These are phyloP conservation scores for Phrynocephalus guinanensis DNA, from an alignment of 2,797 vertebrate genomes.

Conservation along the genomic window DNA sequence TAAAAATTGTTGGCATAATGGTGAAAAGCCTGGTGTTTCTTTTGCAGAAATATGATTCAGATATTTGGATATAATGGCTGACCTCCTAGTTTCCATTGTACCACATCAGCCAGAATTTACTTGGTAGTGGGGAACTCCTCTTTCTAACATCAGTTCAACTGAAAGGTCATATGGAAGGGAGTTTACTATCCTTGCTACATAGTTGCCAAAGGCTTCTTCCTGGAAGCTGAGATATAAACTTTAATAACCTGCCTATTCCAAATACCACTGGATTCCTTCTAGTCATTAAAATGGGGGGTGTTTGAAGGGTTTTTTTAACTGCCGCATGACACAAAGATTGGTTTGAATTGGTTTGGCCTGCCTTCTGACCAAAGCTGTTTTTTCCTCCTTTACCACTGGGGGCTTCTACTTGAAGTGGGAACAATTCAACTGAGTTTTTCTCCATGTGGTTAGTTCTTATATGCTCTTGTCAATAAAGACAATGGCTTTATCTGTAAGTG, in stretches of 20 bases:
- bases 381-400: too few species aligned
- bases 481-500: too few species aligned
- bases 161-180: neutral
- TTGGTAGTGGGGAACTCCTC: neutral
- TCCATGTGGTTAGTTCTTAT: too few species aligned
- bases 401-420: too few species aligned
- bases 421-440: too few species aligned
- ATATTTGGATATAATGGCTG: neutral
- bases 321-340: too few species aligned
- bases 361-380: too few species aligned
- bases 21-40: neutral
- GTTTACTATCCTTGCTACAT: neutral
- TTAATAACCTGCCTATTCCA: neutral
- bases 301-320: too few species aligned
- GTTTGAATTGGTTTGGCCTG: too few species aligned
- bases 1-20: neutral
- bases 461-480: too few species aligned
- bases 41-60: neutral
- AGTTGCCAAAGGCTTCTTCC: neutral
- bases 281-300: too few species aligned
- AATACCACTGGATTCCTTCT: too few species aligned
- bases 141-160: neutral
- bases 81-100: neutral
- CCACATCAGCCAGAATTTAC: neutral
- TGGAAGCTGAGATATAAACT: neutral